These are phyloP conservation scores for Paraplagusia blochii DNA, from an alignment of 2,113 vertebrate genomes.

Conservation along the genomic window DNA sequence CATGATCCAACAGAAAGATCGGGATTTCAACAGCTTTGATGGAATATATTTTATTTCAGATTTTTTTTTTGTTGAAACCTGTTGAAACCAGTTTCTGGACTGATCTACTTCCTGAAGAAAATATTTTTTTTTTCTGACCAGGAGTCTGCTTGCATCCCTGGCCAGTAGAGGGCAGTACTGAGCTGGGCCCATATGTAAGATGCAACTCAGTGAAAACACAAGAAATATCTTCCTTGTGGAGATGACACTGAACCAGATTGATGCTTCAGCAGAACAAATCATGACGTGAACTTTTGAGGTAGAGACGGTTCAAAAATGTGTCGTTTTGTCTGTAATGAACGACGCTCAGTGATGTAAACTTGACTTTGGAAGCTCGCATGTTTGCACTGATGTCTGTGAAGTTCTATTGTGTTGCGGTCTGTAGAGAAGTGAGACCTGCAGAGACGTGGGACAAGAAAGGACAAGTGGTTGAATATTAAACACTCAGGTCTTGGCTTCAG, in stretches of 20 bases:
- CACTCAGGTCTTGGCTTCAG: not conserved
- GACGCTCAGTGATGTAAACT: too few relatives aligned
- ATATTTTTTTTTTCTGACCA: not conserved
- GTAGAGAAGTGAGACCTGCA: not conserved
- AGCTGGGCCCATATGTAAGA: not conserved
- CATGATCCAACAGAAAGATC: not conserved
- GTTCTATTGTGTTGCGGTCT: not conserved
- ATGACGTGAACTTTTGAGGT: too few relatives aligned
- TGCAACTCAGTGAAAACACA: not conserved
- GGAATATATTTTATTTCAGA: too few relatives aligned
- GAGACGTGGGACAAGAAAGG: not conserved
- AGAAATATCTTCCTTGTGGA: not conserved
- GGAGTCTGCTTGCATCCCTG: not conserved
- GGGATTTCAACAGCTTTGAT: too few relatives aligned
- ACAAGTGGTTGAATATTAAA: not conserved
- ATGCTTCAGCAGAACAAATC: too few relatives aligned
- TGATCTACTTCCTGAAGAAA: not conserved
- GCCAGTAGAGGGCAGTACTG: constrained; percentile 37
- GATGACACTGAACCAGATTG: not conserved
- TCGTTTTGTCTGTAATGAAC: constrained; percentile 14
- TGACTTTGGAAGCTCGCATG: too few relatives aligned
- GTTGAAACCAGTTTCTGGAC: not conserved
- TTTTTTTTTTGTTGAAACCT: too few relatives aligned
- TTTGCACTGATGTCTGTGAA: not conserved
- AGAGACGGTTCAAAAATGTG: too few relatives aligned